Evolutionary conservation across 1,140 invertebrate species (phyloP).

Genomic region (Armadillidium nasatum): DNA sequence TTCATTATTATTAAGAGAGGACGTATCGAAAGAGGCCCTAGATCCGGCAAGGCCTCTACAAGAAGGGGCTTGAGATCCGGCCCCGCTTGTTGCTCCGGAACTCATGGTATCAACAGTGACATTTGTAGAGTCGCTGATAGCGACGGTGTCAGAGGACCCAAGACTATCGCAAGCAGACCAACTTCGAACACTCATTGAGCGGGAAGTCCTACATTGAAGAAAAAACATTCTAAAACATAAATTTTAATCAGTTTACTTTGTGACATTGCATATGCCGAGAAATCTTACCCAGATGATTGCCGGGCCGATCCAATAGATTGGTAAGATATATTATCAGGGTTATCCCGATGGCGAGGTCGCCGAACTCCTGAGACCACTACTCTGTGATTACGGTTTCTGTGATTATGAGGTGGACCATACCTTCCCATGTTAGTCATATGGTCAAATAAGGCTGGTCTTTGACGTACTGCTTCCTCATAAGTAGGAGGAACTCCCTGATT

Average conservation of each 20-base stretch:
- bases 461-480: slow-evolving; percentile 52
- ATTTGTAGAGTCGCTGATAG: slow-evolving; percentile 49
- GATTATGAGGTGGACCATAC: slow-evolving; percentile 39
- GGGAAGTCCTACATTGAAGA: slow-evolving; percentile 23
- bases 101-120: slow-evolving; percentile 53
- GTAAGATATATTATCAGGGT: slow-evolving; percentile 42
- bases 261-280: neutral
- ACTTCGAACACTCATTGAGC: slow-evolving; percentile 36
- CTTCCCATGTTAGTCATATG: slow-evolving; percentile 21
- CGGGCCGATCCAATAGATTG: slow-evolving; percentile 40
- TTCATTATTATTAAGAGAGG: slow-evolving; percentile 54
- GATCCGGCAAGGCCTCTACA: slow-evolving; percentile 53
- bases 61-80: slow-evolving; percentile 52
- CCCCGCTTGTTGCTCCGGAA: slow-evolving; percentile 47
- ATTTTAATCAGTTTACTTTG: too few species aligned
- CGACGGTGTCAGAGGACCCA: slow-evolving; percentile 52
- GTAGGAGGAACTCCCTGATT: slow-evolving; percentile 50
- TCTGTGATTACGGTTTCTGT: slow-evolving; percentile 48
- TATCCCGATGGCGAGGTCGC: slow-evolving; percentile 36
- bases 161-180: slow-evolving; percentile 48
- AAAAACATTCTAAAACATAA: too few species aligned
- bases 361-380: slow-evolving; percentile 28
- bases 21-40: slow-evolving; percentile 54
- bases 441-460: slow-evolving; percentile 40
- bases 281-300: slow-evolving; percentile 36